Base-by-base conservation (phyloP, 1,140 invertebrate genomes). In the Drosophila triauraria region DNA sequence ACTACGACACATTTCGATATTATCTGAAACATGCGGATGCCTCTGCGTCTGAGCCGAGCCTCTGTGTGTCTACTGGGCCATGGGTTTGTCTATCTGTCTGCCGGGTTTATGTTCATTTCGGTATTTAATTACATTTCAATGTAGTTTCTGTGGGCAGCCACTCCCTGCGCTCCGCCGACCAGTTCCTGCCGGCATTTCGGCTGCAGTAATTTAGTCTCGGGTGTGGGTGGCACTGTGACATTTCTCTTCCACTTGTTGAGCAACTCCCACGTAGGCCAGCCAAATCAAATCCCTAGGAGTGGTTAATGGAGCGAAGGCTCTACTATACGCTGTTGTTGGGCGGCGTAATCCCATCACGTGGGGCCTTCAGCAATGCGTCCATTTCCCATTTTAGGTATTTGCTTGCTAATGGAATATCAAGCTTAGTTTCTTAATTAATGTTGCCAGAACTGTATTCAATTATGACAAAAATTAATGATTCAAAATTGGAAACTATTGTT, bases 101-200 rank as follows among this genome's bases (percentile, higher is more conserved):
- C 54, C 61, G 42, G 70, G 60, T 63, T 70, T 65, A 71, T 88
- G 80, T 80, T 80, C 72, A 84, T 80, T 86, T 87, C 57, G 61
- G 84, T 79, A 90, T 88, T 88, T 88, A 88, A 88, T 88, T 88
- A 85, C 81, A 88, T 88, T 90, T 88, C 85, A 88, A 88, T 88
- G 82, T 85, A 85, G 85, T 82, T 74, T 61, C 70, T 69, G 70
- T 79, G 78, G 76, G 43, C 25, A 72, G 46, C 53, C 44, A 35
- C 61, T 42, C 8, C 50, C 50, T 12, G 42, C 17, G 0, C 8
- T 48, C 27, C 60, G 20, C 27, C 20, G n/a, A 4, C 46, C 25
- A 43, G 17, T 12, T 32, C 20, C 42, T 23, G 23, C 42, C 47
- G 62, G 50, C 42, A 60, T 50, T 72, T 60, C 32, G 71, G 70